These are phyloP conservation scores for Vanessa atalanta DNA, from an alignment of 1,140 invertebrate species.

Conservation along the genomic window DNA sequence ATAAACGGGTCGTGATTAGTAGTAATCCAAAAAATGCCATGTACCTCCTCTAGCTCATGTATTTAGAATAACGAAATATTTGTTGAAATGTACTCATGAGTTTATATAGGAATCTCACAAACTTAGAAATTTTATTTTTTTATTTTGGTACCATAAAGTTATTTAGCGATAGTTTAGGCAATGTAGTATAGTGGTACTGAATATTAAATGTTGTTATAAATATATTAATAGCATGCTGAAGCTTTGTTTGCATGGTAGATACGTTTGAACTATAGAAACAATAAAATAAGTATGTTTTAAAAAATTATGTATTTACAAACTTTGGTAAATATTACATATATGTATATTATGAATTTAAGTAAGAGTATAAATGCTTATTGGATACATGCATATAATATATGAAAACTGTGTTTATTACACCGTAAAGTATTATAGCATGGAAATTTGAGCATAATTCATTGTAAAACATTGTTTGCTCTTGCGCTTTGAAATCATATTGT, in stretches of 20 bases:
- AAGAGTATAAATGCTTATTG: constrained; percentile 57
- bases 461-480: constrained; percentile 64
- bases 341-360: constrained; percentile 71
- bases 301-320: constrained; percentile 47
- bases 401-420: constrained; percentile 56
- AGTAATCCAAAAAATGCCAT: constrained; percentile 34
- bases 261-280: constrained; percentile 60
- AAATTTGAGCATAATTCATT: constrained; percentile 59
- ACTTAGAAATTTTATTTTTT: constrained; percentile 56
- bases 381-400: constrained; percentile 42
- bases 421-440: constrained; percentile 60
- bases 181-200: constrained; percentile 62
- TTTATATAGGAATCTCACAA: constrained; percentile 71
- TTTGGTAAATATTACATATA: constrained; percentile 52
- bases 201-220: constrained; percentile 69
- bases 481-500: constrained; percentile 72
- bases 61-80: constrained; percentile 38
- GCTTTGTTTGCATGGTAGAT: constrained; percentile 72
- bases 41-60: constrained; percentile 37
- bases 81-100: constrained; percentile 52
- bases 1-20: constrained; percentile 22
- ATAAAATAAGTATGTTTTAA: constrained; percentile 52
- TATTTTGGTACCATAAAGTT: constrained; percentile 54
- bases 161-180: constrained; percentile 53
- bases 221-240: constrained; percentile 67